Conservation (phyloP, 2,797 vertebrate species). For the Hafferia zeledoni region DNA sequence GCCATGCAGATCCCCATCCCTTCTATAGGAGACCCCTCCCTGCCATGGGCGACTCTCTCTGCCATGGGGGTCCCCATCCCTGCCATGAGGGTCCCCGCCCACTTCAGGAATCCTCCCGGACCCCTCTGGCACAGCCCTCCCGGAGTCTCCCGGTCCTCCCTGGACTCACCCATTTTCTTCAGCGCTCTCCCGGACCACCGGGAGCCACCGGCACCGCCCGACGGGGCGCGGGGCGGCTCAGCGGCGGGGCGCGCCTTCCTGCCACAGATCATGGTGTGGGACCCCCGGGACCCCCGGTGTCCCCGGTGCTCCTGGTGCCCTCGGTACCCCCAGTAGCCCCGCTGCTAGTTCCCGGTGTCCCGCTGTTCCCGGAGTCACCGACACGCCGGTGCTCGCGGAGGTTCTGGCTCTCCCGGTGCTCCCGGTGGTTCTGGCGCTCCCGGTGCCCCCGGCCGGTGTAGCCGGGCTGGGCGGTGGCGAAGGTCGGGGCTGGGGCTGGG, state of each 20-base stretch:
- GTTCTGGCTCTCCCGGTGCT: background rate
- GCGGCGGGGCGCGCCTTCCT: background rate
- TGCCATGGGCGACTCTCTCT: background rate
- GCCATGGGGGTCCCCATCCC: background rate
- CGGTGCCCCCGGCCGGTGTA: background rate
- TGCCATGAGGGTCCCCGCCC: background rate
- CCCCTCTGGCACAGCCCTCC: background rate
- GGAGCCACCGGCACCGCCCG: background rate
- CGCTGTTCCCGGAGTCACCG: background rate
- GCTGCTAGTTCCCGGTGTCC: background rate
- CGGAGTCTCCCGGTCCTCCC: background rate
- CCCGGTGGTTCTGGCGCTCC: background rate
- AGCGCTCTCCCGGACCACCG: background rate
- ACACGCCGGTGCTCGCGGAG: background rate
- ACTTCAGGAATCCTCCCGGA: background rate
- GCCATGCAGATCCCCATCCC: background rate
- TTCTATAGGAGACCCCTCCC: no score
- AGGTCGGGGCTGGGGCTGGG: background rate
- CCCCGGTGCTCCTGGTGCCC: no score
- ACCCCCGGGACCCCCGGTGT: background rate
- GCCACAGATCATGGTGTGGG: background rate
- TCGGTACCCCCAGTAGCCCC: background rate
- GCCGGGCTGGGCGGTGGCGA: constrained; percentile 10
- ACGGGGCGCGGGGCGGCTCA: background rate
- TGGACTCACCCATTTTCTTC: constrained; percentile 1